Base-by-base conservation (phyloP, 2,113 vertebrate species). In the Silurus meridionalis region DNA sequence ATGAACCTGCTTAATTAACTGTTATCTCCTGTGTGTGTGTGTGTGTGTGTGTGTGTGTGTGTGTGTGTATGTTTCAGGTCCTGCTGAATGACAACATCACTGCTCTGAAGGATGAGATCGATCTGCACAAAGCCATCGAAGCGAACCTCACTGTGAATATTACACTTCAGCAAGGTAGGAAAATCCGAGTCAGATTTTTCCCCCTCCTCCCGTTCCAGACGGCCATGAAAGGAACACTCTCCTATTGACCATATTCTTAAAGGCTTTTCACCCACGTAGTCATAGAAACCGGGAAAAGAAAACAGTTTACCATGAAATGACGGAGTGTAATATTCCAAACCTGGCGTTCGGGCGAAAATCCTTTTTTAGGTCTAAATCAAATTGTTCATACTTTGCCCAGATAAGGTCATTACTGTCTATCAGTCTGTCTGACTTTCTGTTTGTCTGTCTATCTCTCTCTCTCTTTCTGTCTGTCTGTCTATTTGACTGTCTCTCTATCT, bases 131-230 rank as follows among this genome's bases (percentile, higher is more conserved):
- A 60, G 78, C 89, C 86, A 91, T 11, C 8, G 61, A 88, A 90
- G 86, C 85, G 0, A 95, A 94, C 89, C 93, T 94, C 69, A 94
- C 91, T 6, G 55, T 64, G n/a, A 82, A 83, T 85, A 74, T 93
- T 61, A 0, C 17, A 13, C 84, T 87, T 55, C 89, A 90, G 86
- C 83, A 91, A 92, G 94, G 94, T 95, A 92, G 93, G 93, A 94
- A 94, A 94, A 91, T 85, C 86, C 79, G 48, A 84, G 71, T 91
- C 90, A 89, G 84, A 81, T 21, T 83, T 89, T 82, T 84, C 66
- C 57, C 80, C 78, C 80, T 79, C 75, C 64, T 85, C 57, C 52
- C 25, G 8, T 60, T 83, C 63, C 74, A 83, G 85, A 69, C 82
- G 61, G 85, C 91, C 89, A 89, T 92, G 91, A 93, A 94, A 92